Percentiles rank a stretch among this genome's conserved stretches.
These are phyloP conservation scores for Polyommatus iphigenia DNA, from an alignment of 2,888 invertebrate genomes.

Conservation along the genomic window DNA sequence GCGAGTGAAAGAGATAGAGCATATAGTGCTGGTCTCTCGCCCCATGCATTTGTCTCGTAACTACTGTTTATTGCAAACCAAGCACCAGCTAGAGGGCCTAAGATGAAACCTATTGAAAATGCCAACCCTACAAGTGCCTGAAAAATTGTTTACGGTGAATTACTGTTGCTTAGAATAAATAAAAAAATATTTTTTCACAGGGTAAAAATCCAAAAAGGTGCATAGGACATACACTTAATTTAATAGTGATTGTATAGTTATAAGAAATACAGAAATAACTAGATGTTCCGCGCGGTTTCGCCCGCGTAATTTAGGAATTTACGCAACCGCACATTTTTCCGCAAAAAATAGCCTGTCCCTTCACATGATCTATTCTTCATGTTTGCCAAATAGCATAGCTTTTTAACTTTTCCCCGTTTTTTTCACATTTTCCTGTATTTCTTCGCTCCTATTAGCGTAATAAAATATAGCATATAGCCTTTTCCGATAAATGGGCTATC, in stretches of 20 bases:
- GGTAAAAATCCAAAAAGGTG: background rate
- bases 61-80: slow-evolving; percentile 86
- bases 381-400: no score
- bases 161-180: background rate
- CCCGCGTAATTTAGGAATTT: no score
- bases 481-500: no score
- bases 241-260: background rate
- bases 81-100: slow-evolving; percentile 97
- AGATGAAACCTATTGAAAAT: slow-evolving; percentile 98
- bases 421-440: no score
- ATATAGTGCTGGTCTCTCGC: slow-evolving; percentile 88
- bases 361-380: no score
- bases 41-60: slow-evolving; percentile 83
- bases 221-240: background rate
- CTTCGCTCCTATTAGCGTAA: no score
- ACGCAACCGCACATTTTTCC: no score
- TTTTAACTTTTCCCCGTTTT: no score
- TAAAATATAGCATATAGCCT: no score
- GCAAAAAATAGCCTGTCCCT: no score
- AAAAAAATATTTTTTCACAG: background rate
- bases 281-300: no score
- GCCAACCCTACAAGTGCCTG: slow-evolving; percentile 98
- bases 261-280: background rate
- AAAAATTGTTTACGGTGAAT: slow-evolving; percentile 23
- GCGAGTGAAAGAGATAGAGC: slow-evolving; percentile 86